Percentiles rank a stretch among this genome's conserved stretches.
Conservation (phyloP, 2,797 vertebrate species). For the Sciurus carolinensis region DNA sequence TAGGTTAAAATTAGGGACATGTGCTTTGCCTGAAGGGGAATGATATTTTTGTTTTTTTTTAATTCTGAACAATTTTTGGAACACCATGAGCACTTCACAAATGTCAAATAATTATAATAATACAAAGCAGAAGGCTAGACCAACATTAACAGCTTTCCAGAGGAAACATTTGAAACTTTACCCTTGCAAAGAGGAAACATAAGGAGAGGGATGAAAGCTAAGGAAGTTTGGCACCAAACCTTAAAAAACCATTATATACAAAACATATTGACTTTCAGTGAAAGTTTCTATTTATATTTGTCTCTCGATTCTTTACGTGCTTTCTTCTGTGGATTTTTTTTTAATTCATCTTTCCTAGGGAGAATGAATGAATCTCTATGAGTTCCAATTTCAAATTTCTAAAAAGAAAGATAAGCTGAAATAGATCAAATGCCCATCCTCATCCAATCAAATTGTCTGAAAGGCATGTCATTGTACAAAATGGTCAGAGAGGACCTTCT, state of each 20-base stretch:
- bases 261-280: background rate
- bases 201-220: slow-evolving; percentile 39
- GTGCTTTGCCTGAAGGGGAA: slow-evolving; percentile 33
- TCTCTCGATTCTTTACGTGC: background rate
- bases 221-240: background rate
- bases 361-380: background rate
- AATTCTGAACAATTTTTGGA: slow-evolving; percentile 68
- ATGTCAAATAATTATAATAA: slow-evolving; percentile 75
- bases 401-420: background rate
- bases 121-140: slow-evolving; percentile 47
- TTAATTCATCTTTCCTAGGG: background rate
- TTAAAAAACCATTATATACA: background rate
- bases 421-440: background rate
- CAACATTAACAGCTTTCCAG: slow-evolving; percentile 56
- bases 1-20: slow-evolving; percentile 26
- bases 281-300: background rate
- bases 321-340: slow-evolving; percentile 1
- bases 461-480: background rate
- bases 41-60: slow-evolving; percentile 54
- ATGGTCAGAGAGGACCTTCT: background rate
- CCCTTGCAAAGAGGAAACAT: background rate
- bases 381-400: background rate
- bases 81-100: slow-evolving; percentile 55
- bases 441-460: background rate
- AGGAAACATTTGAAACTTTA: slow-evolving; percentile 57